A percentile compares a stretch with the other conserved stretches of the same genome.
phyloP scores from a whole-genome alignment of 2,113 vertebrate species.

The Odontesthes bonariensis region DNA sequence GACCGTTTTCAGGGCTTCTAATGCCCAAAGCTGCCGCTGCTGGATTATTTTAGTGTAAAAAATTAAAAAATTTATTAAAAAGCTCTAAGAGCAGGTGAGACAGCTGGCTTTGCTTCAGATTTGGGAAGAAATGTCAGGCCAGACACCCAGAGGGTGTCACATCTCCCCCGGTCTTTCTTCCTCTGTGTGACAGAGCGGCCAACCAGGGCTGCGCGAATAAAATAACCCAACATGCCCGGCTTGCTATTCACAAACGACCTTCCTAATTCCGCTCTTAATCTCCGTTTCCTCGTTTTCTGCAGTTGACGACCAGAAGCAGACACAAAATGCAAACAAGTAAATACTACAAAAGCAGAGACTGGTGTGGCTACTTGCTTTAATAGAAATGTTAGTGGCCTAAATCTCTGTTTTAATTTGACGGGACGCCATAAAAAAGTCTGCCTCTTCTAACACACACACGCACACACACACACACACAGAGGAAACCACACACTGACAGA shows the following conservation, averaged over 20 bases:
- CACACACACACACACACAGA: slow-evolving; percentile 39
- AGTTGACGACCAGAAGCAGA: slow-evolving; percentile 24
- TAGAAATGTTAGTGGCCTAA: slow-evolving; percentile 60
- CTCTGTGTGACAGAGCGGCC: not conserved
- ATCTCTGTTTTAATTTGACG: slow-evolving; percentile 76
- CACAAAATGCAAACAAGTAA: not conserved
- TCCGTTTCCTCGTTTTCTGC: slow-evolving; percentile 18
- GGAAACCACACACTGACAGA: slow-evolving; percentile 47
- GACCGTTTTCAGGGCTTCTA: slow-evolving; percentile 47
- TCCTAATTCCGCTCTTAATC: no score
- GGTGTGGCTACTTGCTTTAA: slow-evolving; percentile 41
- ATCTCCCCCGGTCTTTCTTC: slow-evolving; percentile 14
- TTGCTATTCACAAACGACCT: slow-evolving; percentile 35
- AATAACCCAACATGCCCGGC: slow-evolving; percentile 41
- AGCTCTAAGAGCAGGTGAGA: slow-evolving; percentile 59
- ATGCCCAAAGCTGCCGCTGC: slow-evolving; percentile 56
- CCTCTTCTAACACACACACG: slow-evolving; percentile 64
- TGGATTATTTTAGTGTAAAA: slow-evolving; percentile 48
- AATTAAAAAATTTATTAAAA: not conserved
- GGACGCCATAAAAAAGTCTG: slow-evolving; percentile 74
- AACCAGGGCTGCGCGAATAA: slow-evolving; percentile 36
- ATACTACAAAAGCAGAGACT: slow-evolving; percentile 12
- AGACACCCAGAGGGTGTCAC: slow-evolving; percentile 46
- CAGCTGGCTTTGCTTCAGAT: slow-evolving; percentile 21
- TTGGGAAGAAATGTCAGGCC: slow-evolving; percentile 49